A percentile compares a stretch with the other conserved stretches of the same genome.
These are phyloP conservation scores for Molanna angustata DNA, from an alignment of 2,888 invertebrate genomes.

Conservation along the genomic window DNA sequence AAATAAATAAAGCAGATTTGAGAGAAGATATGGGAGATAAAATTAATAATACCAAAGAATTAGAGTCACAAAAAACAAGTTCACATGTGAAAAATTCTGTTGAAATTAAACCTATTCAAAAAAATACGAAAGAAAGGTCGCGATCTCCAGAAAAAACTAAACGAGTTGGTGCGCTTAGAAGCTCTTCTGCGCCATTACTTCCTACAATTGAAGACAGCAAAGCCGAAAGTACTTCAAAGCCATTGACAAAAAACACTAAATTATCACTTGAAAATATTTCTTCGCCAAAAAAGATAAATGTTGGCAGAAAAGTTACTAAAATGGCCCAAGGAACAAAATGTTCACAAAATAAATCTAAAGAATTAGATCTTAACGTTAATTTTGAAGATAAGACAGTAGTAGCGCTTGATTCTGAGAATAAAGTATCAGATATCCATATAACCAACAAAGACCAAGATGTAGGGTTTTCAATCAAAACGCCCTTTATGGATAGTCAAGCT, in stretches of 20 bases:
- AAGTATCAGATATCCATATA: conserved; percentile 14
- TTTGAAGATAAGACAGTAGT: not conserved
- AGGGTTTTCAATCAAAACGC: conserved; percentile 22
- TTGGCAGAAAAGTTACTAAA: conserved; percentile 14
- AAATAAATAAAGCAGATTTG: too few relatives aligned
- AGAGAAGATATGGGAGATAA: too few relatives aligned
- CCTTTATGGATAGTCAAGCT: conserved; percentile 23
- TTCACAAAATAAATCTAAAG: conserved; percentile 16
- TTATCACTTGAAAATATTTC: conserved; percentile 8
- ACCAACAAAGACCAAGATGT: conserved; percentile 8
- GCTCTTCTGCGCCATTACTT: conserved; percentile 29
- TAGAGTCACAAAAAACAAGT: too few relatives aligned
- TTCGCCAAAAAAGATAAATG: conserved; percentile 6
- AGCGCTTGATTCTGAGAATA: not conserved
- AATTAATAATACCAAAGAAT: too few relatives aligned
- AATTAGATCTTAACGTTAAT: conserved; percentile 7
- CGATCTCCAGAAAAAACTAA: conserved; percentile 29
- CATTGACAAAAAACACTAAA: conserved; percentile 2
- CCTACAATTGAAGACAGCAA: conserved; percentile 12
- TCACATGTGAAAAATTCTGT: too few relatives aligned
- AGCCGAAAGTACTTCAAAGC: conserved; percentile 4
- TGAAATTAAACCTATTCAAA: too few relatives aligned
- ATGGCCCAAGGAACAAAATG: not conserved
- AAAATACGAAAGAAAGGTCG: conserved; percentile 23
- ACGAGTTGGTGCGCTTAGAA: conserved; percentile 19